Evolutionary conservation across 2,888 invertebrate genomes (phyloP).

Genomic region (Spisula subtruncata): DNA sequence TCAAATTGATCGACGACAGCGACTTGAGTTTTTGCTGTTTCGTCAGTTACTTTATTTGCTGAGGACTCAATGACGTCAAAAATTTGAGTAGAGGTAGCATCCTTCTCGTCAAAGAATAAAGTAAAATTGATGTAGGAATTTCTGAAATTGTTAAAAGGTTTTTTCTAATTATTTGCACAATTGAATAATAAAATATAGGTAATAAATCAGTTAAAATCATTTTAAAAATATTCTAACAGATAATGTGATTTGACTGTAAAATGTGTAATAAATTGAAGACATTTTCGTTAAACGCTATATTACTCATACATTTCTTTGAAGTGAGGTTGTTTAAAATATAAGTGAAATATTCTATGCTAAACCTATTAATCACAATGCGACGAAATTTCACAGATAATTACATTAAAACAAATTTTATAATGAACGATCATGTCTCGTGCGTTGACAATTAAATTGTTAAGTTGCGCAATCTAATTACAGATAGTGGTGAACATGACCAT

Average conservation of each 20-base stretch:
- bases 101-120: constrained; percentile 78
- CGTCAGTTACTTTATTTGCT: constrained; percentile 64
- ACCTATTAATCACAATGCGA: too few species aligned
- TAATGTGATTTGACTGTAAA: too few species aligned
- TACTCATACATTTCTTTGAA: too few species aligned
- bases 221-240: too few species aligned
- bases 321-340: too few species aligned
- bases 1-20: constrained; percentile 76
- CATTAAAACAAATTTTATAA: background rate
- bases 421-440: background rate
- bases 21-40: constrained; percentile 38
- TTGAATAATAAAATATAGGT: background rate
- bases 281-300: too few species aligned
- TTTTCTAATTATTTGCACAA: background rate
- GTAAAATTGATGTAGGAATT: constrained; percentile 77
- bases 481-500: background rate
- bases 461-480: background rate
- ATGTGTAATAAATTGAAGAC: too few species aligned
- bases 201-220: too few species aligned
- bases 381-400: background rate
- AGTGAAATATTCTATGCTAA: too few species aligned
- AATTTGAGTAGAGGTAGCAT: constrained; percentile 72
- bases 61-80: constrained; percentile 78
- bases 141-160: constrained; percentile 61
- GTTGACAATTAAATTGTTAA: background rate